Conservation (phyloP, 2,113 vertebrate genomes). For the Saimiri boliviensis region DNA sequence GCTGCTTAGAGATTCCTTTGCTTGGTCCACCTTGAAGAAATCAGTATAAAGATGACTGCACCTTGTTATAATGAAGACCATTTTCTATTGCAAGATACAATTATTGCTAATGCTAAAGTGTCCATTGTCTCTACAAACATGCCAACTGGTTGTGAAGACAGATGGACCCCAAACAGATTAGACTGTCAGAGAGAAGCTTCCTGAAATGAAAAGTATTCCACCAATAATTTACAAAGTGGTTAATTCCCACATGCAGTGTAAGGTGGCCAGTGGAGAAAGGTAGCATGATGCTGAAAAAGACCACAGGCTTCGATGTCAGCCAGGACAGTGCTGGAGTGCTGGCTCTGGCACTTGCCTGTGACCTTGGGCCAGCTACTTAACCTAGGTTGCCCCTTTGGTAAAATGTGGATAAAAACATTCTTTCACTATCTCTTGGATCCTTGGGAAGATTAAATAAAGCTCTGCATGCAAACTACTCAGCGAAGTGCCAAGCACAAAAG, state of each 20-base stretch:
- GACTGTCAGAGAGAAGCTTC: neutral
- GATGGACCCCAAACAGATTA: neutral
- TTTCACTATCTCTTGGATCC: neutral
- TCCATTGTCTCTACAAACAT: neutral
- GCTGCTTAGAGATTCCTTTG: rapidly evolving
- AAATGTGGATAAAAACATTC: neutral
- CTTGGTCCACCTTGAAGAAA: neutral
- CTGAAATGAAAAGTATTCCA: neutral
- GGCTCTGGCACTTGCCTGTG: neutral
- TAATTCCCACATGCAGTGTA: neutral
- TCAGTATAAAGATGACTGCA: neutral
- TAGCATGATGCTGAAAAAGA: neutral
- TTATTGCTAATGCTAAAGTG: neutral
- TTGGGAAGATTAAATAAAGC: neutral
- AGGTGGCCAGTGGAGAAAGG: neutral
- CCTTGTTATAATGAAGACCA: neutral
- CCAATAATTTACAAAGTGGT: neutral
- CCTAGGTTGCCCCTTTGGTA: neutral
- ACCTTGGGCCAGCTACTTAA: neutral
- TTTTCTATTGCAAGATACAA: neutral
- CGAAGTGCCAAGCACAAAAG: neutral
- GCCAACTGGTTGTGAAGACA: neutral
- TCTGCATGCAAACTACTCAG: neutral
- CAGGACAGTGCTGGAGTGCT: neutral
- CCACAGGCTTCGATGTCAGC: neutral